Evolutionary conservation across 2,797 vertebrate genomes (phyloP).

Genomic region (Podargus strigoides): DNA sequence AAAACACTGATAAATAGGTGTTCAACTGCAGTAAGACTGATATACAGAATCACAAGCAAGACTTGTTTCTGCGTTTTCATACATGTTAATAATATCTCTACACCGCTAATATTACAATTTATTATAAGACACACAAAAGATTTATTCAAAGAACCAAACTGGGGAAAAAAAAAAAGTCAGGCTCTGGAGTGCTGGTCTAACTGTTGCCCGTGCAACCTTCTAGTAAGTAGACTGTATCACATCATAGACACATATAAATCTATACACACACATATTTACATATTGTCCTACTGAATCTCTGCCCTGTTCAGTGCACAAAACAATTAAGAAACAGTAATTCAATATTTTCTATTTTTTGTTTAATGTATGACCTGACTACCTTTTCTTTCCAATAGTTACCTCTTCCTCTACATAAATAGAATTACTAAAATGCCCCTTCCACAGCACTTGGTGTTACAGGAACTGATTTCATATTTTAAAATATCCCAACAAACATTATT

Average conservation of each 20-base stretch:
- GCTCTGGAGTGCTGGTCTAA: not conserved
- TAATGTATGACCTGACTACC: not conserved
- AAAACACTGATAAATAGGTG: not conserved
- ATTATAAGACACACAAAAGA: not conserved
- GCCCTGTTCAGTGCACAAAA: not conserved
- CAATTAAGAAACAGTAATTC: not conserved
- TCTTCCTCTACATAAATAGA: not conserved
- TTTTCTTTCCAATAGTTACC: not conserved
- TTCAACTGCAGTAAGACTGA: not conserved
- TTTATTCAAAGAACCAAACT: not conserved
- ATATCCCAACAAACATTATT: not conserved
- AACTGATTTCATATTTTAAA: not conserved
- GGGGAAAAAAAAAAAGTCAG: not conserved
- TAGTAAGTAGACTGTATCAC: not conserved
- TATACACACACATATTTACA: not conserved
- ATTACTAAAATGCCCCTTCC: not conserved
- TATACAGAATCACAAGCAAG: not conserved
- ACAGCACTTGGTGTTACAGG: not conserved
- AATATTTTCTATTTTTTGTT: not conserved
- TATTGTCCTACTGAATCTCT: not conserved
- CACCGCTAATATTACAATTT: not conserved
- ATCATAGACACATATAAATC: not conserved
- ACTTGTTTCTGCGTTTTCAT: not conserved
- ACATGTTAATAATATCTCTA: not conserved
- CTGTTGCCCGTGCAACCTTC: not conserved